Base-by-base conservation (phyloP, 2,113 vertebrate species). In the Astatotilapia flaviijosephi region DNA sequence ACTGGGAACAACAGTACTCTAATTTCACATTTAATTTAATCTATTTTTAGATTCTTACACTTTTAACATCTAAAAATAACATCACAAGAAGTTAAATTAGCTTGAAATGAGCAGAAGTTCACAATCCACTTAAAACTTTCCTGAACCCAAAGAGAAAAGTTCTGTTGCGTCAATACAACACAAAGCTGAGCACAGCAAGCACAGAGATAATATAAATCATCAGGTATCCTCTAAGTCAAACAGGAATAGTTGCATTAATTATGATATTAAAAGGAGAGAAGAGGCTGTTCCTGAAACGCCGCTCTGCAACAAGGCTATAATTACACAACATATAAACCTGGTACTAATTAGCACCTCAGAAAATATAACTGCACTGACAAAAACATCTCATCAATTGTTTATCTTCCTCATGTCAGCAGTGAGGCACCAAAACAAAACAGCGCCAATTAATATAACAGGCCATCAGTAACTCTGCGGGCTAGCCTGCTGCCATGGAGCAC, bases 261-360 rank as follows among this genome's bases (percentile, higher is more conserved):
- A 88, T 82, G 79, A 75, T 73, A 83, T 90, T 11, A 49, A 85
- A 88, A 83, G 51, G 58, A 49, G 49, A 84, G 86, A 49, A 4
- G 83, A 86, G 58, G 81, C 70, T 85, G 88, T 70, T 89, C 15
- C 73, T 83, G 79, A 75, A 77, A 80, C 31, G 4, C 45, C 1
- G 21, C 75, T 83, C 55, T 26, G 88, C 86, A 60, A 54, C 51
- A 58, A 31, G 19, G 86, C 31, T 91, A 55, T 92, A 90, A 88
- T 92, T 91, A 93, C 51, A 54, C 33, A 3, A 55, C 75, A 4
- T 2, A 60, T 47, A 84, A 35, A 81, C 49, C 6, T 5, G 49
- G 31, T 19, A 14, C 83, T 94, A 88, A 94, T 91, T 90, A 93
- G 82, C 90, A 86, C 79, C 83, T 85, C 83, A 42, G 87, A 88